Evolutionary conservation across 1,140 invertebrate genomes (phyloP).

Genomic region (Cyphomyrmex costatus): DNA sequence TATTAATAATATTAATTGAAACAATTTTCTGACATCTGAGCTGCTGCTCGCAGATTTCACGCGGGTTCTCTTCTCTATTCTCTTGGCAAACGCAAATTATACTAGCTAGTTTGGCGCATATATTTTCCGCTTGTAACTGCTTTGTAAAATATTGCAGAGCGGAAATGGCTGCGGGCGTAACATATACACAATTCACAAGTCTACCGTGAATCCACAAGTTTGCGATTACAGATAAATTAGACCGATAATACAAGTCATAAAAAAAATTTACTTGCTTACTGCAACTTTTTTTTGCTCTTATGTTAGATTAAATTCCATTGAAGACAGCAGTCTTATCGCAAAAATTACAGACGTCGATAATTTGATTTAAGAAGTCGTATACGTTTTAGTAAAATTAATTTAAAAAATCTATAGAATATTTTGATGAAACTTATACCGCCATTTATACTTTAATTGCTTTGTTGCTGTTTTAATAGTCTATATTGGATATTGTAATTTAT

Average conservation of each 20-base stretch:
- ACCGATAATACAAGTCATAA: neutral
- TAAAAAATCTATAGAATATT: neutral
- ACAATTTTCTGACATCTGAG: conserved; percentile 14
- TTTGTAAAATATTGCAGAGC: conserved; percentile 43
- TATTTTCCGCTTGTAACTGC: conserved; percentile 54
- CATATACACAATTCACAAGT: conserved; percentile 19
- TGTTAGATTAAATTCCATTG: neutral
- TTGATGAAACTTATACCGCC: no score
- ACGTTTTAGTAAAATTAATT: neutral
- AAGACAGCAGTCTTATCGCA: neutral
- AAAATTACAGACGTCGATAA: neutral
- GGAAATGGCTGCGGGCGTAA: conserved; percentile 26
- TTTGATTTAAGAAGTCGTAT: neutral
- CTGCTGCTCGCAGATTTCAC: conserved; percentile 14
- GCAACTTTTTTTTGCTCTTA: neutral
- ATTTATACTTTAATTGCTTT: no score
- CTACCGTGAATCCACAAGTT: neutral
- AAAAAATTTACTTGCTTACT: neutral
- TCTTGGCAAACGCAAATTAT: conserved; percentile 31
- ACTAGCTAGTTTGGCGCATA: conserved; percentile 30
- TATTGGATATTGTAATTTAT: no score
- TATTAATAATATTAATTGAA: conserved; percentile 60
- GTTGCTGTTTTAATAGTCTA: no score
- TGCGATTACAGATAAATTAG: conserved; percentile 34
- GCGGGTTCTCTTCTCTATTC: conserved; percentile 22